Percentiles rank a stretch among this genome's conserved stretches.
Evolutionary conservation across 2,113 vertebrate genomes (phyloP).

Genomic region (Planiliza haematocheilus): DNA sequence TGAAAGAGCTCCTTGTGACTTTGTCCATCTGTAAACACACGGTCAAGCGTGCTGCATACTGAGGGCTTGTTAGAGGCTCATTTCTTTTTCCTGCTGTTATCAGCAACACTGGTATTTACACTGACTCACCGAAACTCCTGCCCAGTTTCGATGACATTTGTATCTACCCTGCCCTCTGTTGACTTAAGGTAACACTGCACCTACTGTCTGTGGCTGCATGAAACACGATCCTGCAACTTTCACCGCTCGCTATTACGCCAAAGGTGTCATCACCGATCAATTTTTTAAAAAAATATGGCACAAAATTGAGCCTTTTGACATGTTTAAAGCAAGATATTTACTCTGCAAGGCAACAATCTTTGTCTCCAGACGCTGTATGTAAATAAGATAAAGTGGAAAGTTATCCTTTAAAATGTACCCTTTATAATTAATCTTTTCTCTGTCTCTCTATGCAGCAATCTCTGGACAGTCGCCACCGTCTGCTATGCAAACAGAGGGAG

Average conservation of each 20-base stretch:
- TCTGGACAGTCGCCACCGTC: slow-evolving; percentile 87
- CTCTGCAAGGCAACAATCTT: no score
- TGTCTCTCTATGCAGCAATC: slow-evolving; percentile 82
- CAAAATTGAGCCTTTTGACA: no score
- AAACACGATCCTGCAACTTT: slow-evolving; percentile 2
- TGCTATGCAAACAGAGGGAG: slow-evolving; percentile 90
- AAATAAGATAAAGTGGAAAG: neutral
- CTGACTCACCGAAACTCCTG: slow-evolving; percentile 83
- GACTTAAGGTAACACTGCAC: slow-evolving; percentile 72
- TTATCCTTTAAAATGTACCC: neutral
- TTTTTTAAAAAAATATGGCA: neutral
- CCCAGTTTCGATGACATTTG: slow-evolving; percentile 79
- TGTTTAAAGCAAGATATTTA: no score
- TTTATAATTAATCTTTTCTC: neutral
- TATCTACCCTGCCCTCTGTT: slow-evolving; percentile 82
- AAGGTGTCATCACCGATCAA: neutral
- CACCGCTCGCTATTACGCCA: neutral
- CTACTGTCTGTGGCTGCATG: slow-evolving; percentile 27
- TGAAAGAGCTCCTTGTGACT: slow-evolving; percentile 54
- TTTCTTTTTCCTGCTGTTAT: slow-evolving; percentile 57
- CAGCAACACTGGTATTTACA: slow-evolving; percentile 80
- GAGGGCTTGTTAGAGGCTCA: slow-evolving; percentile 37
- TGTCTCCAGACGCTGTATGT: no score
- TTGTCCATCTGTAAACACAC: slow-evolving; percentile 31
- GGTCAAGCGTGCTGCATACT: slow-evolving; percentile 33